phyloP scores from a whole-genome alignment of 2,113 vertebrate genomes.

The Myanophis thanlyinensis region DNA sequence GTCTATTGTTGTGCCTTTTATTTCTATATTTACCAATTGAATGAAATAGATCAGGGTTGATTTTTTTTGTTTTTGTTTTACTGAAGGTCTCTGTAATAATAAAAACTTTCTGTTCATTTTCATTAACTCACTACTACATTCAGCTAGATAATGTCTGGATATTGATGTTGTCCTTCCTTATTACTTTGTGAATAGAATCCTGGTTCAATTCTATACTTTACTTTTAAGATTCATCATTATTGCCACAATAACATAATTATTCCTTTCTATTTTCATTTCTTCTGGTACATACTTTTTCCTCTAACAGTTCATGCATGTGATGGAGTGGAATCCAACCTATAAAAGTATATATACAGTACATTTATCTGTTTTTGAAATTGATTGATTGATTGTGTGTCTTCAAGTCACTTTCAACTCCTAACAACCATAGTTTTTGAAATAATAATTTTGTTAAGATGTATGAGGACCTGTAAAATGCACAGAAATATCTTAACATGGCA shows the following conservation, averaged over 20 bases:
- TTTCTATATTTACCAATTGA: conserved; percentile 9
- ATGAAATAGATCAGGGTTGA: background rate
- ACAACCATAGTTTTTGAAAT: background rate
- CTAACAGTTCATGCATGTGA: background rate
- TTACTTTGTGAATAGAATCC: background rate
- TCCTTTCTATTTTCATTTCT: background rate
- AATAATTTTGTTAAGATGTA: background rate
- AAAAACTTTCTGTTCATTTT: background rate
- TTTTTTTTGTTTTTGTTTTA: background rate
- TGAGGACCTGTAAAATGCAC: background rate
- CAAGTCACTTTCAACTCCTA: background rate
- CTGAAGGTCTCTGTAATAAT: background rate
- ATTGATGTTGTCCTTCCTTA: background rate
- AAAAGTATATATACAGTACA: background rate
- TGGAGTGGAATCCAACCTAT: background rate
- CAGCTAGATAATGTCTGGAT: background rate
- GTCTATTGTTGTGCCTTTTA: background rate
- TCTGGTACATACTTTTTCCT: background rate
- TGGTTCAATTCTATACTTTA: background rate
- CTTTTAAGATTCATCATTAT: background rate
- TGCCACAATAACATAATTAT: background rate
- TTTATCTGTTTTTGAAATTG: background rate
- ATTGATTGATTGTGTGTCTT: background rate
- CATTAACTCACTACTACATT: background rate
- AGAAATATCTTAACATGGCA: background rate